Evolutionary conservation across 2,888 invertebrate species (phyloP).

Genomic region (Pyralis farinalis): DNA sequence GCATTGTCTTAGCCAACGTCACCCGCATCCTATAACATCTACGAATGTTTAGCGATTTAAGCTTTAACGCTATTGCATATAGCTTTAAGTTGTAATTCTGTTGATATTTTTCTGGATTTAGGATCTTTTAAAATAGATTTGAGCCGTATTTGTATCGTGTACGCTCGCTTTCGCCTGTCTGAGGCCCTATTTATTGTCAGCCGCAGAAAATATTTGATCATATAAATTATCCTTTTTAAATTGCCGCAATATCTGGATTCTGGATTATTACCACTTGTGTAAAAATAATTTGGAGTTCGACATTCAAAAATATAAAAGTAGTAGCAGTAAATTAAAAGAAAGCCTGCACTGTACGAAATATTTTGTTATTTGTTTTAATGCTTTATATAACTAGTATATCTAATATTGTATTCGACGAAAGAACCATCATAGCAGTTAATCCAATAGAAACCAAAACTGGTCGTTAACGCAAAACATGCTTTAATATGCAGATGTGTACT

Average conservation of each 20-base stretch:
- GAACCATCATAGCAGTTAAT: too few species aligned
- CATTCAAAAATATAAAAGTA: too few species aligned
- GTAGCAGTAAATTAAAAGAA: too few species aligned
- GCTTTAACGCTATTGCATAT: constrained; percentile 19
- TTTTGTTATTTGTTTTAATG: too few species aligned
- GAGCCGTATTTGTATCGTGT: constrained; percentile 58
- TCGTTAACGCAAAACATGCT: not conserved
- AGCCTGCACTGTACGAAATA: too few species aligned
- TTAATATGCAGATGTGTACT: not conserved
- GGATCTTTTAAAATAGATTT: constrained; percentile 21
- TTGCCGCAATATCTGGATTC: constrained; percentile 18
- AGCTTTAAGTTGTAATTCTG: not conserved
- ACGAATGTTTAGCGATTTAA: constrained; percentile 11
- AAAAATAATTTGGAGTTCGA: constrained; percentile 4
- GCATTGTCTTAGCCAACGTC: constrained; percentile 51
- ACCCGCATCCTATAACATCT: not conserved
- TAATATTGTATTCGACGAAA: too few species aligned
- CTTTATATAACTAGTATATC: too few species aligned
- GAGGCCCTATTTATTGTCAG: constrained; percentile 62
- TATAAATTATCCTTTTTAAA: constrained; percentile 64
- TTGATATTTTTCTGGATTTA: constrained; percentile 7
- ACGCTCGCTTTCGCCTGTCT: constrained; percentile 59
- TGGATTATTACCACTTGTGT: too few species aligned
- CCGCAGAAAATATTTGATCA: constrained; percentile 50
- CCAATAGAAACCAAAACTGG: not conserved